Evolutionary conservation across 2,888 invertebrate species (phyloP).

Genomic region (Pyralis farinalis): DNA sequence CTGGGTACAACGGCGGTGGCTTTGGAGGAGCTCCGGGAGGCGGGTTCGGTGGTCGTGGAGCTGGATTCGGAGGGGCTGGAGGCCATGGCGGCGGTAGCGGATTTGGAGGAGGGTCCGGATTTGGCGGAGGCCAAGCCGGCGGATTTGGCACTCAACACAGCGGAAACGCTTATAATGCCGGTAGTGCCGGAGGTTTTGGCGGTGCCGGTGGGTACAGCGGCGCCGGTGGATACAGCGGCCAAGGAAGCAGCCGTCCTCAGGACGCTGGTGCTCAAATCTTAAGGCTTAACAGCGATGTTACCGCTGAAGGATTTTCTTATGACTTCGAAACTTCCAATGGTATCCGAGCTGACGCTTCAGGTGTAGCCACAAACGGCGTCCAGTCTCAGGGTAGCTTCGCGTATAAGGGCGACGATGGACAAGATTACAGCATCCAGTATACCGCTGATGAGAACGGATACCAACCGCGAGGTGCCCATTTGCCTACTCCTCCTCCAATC

Average conservation of each 20-base stretch:
- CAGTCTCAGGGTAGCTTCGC: conserved; percentile 73
- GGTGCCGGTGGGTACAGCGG: conserved; percentile 26
- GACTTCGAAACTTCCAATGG: conserved; percentile 75
- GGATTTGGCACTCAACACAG: conserved; percentile 24
- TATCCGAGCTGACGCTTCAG: conserved; percentile 69
- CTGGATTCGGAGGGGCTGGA: conserved; percentile 27
- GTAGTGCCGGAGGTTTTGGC: conserved; percentile 3
- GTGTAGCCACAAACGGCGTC: conserved; percentile 70
- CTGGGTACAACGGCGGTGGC: conserved; percentile 44
- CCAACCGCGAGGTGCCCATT: conserved; percentile 68
- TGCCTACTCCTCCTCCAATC: conserved; percentile 74
- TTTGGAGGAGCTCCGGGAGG: conserved; percentile 29
- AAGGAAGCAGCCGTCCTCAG: conserved; percentile 6
- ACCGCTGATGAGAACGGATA: conserved; percentile 75
- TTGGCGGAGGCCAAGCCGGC: conserved; percentile 21
- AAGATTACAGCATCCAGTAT: conserved; percentile 73
- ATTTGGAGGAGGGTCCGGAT: conserved; percentile 21
- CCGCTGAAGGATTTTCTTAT: conserved; percentile 68
- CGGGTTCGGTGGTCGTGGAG: conserved; percentile 25
- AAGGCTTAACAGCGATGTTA: conserved; percentile 63
- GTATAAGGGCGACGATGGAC: conserved; percentile 75
- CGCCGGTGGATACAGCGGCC: conserved; percentile 27
- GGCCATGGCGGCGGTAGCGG: conserved; percentile 17
- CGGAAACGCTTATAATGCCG: conserved; percentile 32
- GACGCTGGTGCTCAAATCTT: conserved; percentile 68